phyloP scores from a whole-genome alignment of 2,113 vertebrate species.

The Malurus cyaneus region DNA sequence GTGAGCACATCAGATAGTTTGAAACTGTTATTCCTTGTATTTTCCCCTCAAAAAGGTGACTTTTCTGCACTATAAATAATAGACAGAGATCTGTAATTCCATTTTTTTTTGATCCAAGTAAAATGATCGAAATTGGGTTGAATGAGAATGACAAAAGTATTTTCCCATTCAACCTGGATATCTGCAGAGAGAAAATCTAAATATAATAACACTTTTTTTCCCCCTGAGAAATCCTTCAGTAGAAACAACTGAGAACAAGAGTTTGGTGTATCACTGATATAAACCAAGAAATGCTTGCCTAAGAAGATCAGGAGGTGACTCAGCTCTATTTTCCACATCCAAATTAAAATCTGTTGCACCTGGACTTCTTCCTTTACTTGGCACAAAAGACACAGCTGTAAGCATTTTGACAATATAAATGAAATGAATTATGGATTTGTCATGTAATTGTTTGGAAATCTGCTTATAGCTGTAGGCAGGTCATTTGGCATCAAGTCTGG shows the following conservation, averaged over 20 bases:
- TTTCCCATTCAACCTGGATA: background rate
- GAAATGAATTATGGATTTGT: background rate
- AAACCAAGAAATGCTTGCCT: background rate
- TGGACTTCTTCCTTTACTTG: background rate
- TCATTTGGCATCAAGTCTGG: background rate
- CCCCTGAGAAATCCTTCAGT: background rate
- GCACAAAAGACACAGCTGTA: background rate
- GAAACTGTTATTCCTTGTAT: background rate
- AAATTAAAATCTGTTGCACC: background rate
- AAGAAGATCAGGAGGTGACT: background rate
- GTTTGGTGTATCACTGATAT: background rate
- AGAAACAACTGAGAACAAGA: background rate
- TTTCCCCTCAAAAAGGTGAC: background rate
- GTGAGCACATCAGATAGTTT: background rate
- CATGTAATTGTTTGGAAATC: background rate
- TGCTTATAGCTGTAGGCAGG: background rate
- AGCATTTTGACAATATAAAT: background rate
- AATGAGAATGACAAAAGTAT: background rate
- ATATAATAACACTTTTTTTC: background rate
- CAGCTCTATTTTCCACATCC: background rate
- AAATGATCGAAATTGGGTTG: background rate
- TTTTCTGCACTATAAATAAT: background rate
- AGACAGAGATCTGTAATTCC: background rate
- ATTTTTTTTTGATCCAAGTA: background rate
- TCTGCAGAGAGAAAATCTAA: background rate